Base-by-base conservation (phyloP, 2,113 vertebrate genomes). In the Campylorhamphus procurvoides region DNA sequence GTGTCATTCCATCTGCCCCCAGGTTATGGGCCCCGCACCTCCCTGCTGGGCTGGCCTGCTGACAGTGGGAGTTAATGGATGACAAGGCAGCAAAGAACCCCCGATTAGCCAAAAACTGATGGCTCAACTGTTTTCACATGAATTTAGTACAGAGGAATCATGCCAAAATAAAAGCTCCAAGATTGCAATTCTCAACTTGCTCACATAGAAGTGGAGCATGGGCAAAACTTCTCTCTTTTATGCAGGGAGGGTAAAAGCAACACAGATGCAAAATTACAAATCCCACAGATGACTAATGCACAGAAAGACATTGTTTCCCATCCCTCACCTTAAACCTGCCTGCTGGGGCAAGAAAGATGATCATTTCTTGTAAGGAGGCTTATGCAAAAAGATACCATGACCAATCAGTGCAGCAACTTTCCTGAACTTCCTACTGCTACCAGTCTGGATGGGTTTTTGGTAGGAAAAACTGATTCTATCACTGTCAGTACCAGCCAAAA, bases 201-300 rank as follows among this genome's bases (percentile, higher is more conserved):
- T 35, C 10, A 3, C 20, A 81, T 0, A 60, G 17, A 63, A 63
- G n/a, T 2, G 19, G 9, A 46, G 25, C 0, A 1, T 2, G 31
- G 56, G 33, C n/a, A 78, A 60, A 80, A 33, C 29, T 72, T 75
- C 31, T 18, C 10, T 68, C 6, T 56, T 79, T 37, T n/a, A 42
- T 27, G 17, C n/a, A 24, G 8, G 3, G 27, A 92, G 18, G 19
- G 29, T 16, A 84, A 78, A 88, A 76, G 4, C 24, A 86, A 35
- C 24, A 27, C 12, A 33, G 15, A 14, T 22, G 25, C 10, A 37
- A 24, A 80, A 78, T 27, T 39, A 62, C 47, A 80, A 79, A 33
- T 14, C 33, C 22, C 53, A 16, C 37, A 29, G 47, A 84, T 2
- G 3, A 55, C 29, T 86, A 93, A 80, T n/a, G 7, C 17, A 27